phyloP scores from a whole-genome alignment of 2,797 vertebrate species.

The Pristis pectinata region DNA sequence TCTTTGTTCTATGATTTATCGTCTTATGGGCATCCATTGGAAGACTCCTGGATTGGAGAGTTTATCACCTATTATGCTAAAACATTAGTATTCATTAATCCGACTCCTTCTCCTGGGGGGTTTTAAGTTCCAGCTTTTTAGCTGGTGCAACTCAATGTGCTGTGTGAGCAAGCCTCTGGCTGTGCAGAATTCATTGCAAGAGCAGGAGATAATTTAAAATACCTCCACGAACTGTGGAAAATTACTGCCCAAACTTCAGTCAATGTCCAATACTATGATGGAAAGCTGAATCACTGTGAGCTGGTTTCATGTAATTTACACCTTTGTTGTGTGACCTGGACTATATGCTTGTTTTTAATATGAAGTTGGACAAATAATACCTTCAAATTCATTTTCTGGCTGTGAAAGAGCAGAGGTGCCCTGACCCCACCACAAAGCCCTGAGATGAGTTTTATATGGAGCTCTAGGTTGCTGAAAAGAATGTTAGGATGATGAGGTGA shows the following conservation, averaged over 20 bases:
- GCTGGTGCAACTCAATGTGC: background rate
- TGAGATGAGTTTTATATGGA: background rate
- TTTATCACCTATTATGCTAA: background rate
- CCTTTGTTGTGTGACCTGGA: background rate
- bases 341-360: background rate
- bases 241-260: background rate
- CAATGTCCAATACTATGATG: background rate
- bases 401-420: background rate
- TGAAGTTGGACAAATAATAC: background rate
- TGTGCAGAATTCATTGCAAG: background rate
- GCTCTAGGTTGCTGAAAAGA: background rate
- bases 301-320: background rate
- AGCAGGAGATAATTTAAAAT: slow-evolving; percentile 17
- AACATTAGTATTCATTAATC: background rate
- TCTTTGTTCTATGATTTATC: background rate
- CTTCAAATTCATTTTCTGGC: background rate
- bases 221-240: background rate
- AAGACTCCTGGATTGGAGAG: background rate
- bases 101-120: background rate
- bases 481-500: background rate
- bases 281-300: background rate
- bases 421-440: background rate
- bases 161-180: background rate
- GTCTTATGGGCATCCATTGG: background rate
- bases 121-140: background rate